Conservation (phyloP, 2,888 invertebrate species). For the Eupeodes latifasciatus region DNA sequence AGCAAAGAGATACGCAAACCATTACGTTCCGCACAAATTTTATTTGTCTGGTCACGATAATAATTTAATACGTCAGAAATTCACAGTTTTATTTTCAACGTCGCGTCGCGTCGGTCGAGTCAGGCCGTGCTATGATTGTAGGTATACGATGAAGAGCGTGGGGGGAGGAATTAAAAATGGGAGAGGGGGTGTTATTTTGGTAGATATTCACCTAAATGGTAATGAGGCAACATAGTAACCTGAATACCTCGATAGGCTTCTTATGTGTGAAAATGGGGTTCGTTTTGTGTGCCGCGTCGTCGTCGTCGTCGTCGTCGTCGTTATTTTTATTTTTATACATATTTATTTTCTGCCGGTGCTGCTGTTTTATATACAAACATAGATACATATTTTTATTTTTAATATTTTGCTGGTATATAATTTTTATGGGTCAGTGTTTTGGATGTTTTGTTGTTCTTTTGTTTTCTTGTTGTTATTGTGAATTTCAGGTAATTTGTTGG, state of each 20-base stretch:
- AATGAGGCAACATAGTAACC: constrained; percentile 76
- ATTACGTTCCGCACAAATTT: constrained; percentile 33
- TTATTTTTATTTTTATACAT: constrained; percentile 1
- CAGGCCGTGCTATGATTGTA: not conserved
- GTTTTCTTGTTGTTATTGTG: not conserved
- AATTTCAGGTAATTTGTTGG: constrained; percentile 1
- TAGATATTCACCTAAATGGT: constrained; percentile 61
- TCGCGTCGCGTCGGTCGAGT: not conserved
- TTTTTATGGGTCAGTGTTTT: constrained; percentile 15
- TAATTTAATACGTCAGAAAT: constrained; percentile 50
- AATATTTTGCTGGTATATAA: constrained; percentile 12
- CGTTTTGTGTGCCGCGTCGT: constrained; percentile 48
- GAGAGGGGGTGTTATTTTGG: constrained; percentile 1
- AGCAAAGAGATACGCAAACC: constrained; percentile 21
- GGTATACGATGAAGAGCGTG: too few species aligned
- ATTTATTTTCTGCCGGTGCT: constrained; percentile 5
- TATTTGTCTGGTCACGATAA: constrained; percentile 46
- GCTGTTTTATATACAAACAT: not conserved
- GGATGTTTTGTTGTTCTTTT: not conserved
- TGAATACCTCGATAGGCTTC: constrained; percentile 64
- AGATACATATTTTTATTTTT: not conserved
- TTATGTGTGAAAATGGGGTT: constrained; percentile 56
- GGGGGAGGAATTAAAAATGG: not conserved
- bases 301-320: constrained; percentile 23
- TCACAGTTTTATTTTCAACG: constrained; percentile 31